These are phyloP conservation scores for Clupea harengus DNA, from an alignment of 2,113 vertebrate genomes.

Conservation along the genomic window DNA sequence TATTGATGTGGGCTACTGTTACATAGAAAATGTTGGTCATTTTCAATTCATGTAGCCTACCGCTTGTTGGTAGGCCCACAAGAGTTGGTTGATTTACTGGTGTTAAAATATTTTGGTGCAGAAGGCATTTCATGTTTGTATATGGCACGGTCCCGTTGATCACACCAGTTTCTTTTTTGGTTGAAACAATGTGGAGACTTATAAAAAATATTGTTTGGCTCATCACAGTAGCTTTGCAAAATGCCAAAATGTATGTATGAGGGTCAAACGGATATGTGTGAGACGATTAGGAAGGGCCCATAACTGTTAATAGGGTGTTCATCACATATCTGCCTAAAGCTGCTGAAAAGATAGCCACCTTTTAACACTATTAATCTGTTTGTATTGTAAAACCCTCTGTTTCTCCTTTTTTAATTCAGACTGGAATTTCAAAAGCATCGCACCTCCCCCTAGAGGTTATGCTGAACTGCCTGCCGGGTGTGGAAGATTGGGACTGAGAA, in stretches of 20 bases:
- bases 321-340: background rate
- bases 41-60: background rate
- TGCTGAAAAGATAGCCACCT: background rate
- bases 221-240: background rate
- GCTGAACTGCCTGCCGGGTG: background rate
- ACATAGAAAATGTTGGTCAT: background rate
- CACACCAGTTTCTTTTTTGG: too few relatives aligned
- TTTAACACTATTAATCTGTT: background rate
- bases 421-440: background rate
- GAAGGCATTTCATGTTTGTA: too few relatives aligned
- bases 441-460: background rate
- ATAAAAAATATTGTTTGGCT: background rate
- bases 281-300: background rate
- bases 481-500: background rate
- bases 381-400: background rate
- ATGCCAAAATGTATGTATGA: background rate
- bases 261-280: background rate
- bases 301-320: background rate
- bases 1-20: background rate
- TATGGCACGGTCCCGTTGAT: too few relatives aligned
- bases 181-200: too few relatives aligned
- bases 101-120: too few relatives aligned
- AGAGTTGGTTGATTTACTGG: too few relatives aligned
- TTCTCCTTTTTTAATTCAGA: background rate
- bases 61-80: background rate